Conservation (phyloP, 2,797 vertebrate species). For the Paguma larvata region DNA sequence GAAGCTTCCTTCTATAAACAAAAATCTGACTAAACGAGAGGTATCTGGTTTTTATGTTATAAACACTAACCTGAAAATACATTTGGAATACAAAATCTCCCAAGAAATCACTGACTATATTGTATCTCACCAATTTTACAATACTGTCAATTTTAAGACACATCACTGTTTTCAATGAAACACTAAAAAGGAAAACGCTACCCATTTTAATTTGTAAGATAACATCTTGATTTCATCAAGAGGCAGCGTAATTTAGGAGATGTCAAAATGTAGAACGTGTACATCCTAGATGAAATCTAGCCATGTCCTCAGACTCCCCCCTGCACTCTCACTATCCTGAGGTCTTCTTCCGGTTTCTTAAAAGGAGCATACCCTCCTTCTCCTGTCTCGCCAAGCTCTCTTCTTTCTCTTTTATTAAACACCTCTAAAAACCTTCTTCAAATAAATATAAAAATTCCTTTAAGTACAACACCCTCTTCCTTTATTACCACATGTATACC, state of each 20-base stretch:
- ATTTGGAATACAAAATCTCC: constrained; percentile 24
- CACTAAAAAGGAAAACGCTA: constrained; percentile 26
- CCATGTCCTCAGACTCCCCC: neutral
- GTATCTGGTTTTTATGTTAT: neutral
- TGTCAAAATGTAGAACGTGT: neutral
- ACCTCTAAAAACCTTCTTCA: neutral
- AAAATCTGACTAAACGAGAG: neutral
- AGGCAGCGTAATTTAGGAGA: neutral
- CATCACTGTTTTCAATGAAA: constrained; percentile 5
- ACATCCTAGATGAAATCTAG: neutral
- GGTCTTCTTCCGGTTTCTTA: neutral
- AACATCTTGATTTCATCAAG: neutral
- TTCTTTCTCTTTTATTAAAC: constrained; percentile 16
- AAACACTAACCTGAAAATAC: neutral
- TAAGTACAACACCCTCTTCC: constrained; percentile 14
- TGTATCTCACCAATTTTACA: constrained; percentile 19
- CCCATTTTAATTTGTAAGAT: neutral
- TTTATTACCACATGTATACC: neutral
- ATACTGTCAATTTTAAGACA: neutral
- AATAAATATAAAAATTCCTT: constrained; percentile 27
- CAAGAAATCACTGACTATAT: constrained; percentile 2
- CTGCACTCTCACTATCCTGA: neutral
- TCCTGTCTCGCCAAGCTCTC: neutral
- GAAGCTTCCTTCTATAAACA: neutral
- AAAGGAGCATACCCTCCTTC: neutral